Evolutionary conservation across 2,797 vertebrate genomes (phyloP), one percentile per base, ranked within the genome.

Genomic region (Strix occidentalis): DNA sequence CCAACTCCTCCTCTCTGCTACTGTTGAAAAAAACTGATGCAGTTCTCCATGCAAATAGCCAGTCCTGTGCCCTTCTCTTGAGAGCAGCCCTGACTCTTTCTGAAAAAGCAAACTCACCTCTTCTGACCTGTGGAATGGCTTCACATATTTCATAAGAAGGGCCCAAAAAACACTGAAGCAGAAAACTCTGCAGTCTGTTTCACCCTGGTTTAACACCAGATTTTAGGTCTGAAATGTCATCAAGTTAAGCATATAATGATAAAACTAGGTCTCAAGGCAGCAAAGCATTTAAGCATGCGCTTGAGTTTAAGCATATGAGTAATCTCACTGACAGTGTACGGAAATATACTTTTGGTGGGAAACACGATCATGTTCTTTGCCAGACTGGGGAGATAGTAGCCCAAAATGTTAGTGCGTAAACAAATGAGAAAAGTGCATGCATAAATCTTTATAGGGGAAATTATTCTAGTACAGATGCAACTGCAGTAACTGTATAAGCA

Each of bases 191-290:
- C 57, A 77, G 35, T 39, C 29, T 77, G 26, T 81, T 96, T 89
- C 88, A 82, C 65, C 37, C 69, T 91, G 93, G 76, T 75, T 93
- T 88, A 94, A 96, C 89, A 95, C 85, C 81, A 88, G 56, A 86
- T 88, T 87, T 93, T 46, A 87, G 63, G 70, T 92, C 89, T 95
- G 87, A 97, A 94, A 95, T 95, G 92, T 89, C 87, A 95, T 64
- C 64, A 90, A 95, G 77, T 95, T 90, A 84, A 87, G 87, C 84
- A 86, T 74, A 41, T 82, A 87, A 94, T 85, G 84, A 71, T 20
- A 87, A 93, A 92, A 74, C 64, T 70, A 76, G 57, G 64, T 95
- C 94, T 87, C 76, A 93, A 31, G 68, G 84, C 84, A 92, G 63
- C 60, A 89, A 56, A 79, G 74, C 63, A 70, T 88, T 95, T 96